Evolutionary conservation across 2,797 vertebrate species (phyloP).

Genomic region (Carapus acus): DNA sequence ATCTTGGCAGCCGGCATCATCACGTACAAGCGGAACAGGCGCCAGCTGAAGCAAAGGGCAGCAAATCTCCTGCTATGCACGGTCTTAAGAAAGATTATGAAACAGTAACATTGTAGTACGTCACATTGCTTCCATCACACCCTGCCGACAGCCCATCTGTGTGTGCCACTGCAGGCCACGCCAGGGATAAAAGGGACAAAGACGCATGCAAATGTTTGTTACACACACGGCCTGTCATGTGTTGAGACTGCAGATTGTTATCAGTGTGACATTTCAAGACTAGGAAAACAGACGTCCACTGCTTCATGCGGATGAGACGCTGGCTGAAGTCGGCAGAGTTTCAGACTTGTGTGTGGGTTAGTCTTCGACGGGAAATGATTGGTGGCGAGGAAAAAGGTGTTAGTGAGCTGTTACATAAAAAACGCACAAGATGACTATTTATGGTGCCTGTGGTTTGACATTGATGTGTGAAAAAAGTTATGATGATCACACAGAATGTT

Average conservation of each 20-base stretch:
- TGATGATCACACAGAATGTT: not conserved
- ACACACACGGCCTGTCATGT: constrained; percentile 3
- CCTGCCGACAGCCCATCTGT: constrained; percentile 45
- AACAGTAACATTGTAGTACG: constrained; percentile 54
- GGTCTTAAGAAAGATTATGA: constrained; percentile 64
- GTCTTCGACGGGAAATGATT: constrained; percentile 36
- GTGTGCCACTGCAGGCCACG: constrained; percentile 10
- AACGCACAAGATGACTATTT: constrained; percentile 1
- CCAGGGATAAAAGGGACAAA: not conserved
- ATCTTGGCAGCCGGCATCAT: constrained; percentile 60
- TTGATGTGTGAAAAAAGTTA: constrained; percentile 9
- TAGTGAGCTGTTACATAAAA: not conserved
- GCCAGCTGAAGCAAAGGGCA: constrained; percentile 44
- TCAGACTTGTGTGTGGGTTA: not conserved
- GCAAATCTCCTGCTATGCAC: constrained; percentile 61
- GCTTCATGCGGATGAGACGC: not conserved
- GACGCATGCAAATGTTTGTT: constrained; percentile 39
- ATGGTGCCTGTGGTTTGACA: constrained; percentile 23
- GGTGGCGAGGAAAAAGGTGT: constrained; percentile 10
- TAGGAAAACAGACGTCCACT: constrained; percentile 7
- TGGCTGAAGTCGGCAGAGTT: too few relatives aligned
- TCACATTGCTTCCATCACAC: constrained; percentile 42
- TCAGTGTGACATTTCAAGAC: constrained; percentile 10
- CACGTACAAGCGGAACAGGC: constrained; percentile 25
- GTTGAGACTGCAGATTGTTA: constrained; percentile 16